These are phyloP conservation scores for Anolis apletophallus DNA, from an alignment of 2,797 vertebrate genomes.

Conservation along the genomic window DNA sequence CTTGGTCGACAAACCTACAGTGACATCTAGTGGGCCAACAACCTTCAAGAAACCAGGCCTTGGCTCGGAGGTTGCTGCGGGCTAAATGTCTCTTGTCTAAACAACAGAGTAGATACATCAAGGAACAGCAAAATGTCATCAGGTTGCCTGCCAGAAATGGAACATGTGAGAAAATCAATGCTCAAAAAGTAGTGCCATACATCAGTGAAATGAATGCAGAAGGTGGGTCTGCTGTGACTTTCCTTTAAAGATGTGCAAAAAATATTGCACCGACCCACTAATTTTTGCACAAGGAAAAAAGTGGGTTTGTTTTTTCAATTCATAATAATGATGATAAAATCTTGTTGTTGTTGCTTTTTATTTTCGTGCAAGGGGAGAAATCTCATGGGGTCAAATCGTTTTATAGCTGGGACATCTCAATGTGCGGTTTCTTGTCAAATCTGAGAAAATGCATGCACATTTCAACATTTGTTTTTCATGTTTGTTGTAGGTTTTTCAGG, in stretches of 20 bases:
- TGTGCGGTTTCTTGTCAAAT: too few relatives aligned
- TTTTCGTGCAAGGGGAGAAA: too few relatives aligned
- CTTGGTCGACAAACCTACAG: slow-evolving; percentile 30
- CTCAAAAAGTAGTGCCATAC: neutral
- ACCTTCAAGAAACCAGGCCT: neutral
- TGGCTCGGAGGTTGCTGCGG: neutral
- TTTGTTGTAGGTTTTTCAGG: too few relatives aligned
- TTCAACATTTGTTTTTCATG: too few relatives aligned
- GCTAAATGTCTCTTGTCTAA: slow-evolving; percentile 16
- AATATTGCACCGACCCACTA: too few relatives aligned
- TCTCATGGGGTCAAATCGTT: too few relatives aligned
- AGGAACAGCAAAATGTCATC: slow-evolving; percentile 13
- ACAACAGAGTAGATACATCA: slow-evolving; percentile 19
- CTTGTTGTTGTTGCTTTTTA: too few relatives aligned
- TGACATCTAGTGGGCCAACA: slow-evolving; percentile 70
- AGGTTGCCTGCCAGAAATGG: neutral
- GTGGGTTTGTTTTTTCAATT: too few relatives aligned
- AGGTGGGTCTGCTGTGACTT: neutral
- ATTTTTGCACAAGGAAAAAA: too few relatives aligned
- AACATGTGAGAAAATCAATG: neutral
- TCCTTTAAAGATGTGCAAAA: neutral
- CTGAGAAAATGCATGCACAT: too few relatives aligned
- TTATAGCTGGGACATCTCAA: too few relatives aligned
- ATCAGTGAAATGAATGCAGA: neutral
- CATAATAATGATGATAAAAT: too few relatives aligned